Evolutionary conservation across 2,888 invertebrate genomes (phyloP).

Genomic region (Strigamia crassipes): DNA sequence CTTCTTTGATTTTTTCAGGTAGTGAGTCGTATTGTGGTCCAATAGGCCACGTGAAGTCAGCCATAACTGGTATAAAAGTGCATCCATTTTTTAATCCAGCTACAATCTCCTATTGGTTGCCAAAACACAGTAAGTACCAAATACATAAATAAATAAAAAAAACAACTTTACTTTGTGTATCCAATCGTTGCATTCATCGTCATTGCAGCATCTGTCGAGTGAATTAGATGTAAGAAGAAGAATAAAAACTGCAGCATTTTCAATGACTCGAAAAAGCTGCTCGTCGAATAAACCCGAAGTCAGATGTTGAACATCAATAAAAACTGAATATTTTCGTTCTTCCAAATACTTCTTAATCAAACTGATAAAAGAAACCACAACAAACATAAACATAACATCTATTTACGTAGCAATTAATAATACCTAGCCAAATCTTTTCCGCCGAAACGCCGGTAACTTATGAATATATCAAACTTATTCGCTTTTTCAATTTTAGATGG

Average conservation of each 20-base stretch:
- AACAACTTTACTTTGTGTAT: neutral
- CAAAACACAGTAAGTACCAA: neutral
- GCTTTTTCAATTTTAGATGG: neutral
- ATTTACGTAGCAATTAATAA: neutral
- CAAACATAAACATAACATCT: neutral
- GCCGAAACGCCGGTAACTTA: neutral
- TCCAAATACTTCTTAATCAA: neutral
- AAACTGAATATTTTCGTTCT: neutral
- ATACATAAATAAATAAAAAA: neutral
- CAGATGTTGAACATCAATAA: neutral
- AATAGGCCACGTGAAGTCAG: neutral
- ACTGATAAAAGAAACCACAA: neutral
- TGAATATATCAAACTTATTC: neutral
- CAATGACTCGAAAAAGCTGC: neutral
- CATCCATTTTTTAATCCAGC: neutral
- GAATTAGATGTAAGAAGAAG: neutral
- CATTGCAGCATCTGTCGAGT: neutral
- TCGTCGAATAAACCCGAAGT: neutral
- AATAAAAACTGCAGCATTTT: neutral
- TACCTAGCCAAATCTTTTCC: neutral
- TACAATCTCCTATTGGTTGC: neutral
- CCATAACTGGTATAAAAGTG: neutral
- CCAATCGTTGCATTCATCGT: neutral
- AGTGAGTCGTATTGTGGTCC: neutral
- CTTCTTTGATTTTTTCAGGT: neutral